Percentiles rank a stretch among this genome's conserved stretches.
Evolutionary conservation across 2,113 vertebrate genomes (phyloP).

Genomic region (Paracanthobrama guichenoti): DNA sequence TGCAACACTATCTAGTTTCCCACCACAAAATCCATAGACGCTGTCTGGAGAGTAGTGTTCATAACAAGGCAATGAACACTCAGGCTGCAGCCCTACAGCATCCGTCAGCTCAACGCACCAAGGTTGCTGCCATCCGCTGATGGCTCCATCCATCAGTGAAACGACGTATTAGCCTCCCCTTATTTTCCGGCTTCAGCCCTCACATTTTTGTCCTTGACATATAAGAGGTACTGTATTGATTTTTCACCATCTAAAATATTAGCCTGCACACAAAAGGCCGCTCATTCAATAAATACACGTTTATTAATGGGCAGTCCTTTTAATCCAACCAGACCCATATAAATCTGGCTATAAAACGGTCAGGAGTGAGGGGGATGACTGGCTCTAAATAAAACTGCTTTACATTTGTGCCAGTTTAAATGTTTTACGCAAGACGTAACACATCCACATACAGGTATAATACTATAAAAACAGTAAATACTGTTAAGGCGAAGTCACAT

Average conservation of each 20-base stretch:
- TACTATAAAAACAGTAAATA: conserved; percentile 5
- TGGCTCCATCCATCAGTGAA: conserved; percentile 56
- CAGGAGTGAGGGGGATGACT: neutral
- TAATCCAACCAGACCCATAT: conserved; percentile 25
- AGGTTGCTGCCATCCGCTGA: conserved; percentile 54
- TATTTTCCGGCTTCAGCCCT: conserved; percentile 41
- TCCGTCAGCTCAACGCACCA: conserved; percentile 48
- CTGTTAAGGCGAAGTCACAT: neutral
- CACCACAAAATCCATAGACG: conserved; percentile 39
- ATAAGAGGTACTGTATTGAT: conserved; percentile 49
- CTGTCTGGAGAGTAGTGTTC: conserved; percentile 28
- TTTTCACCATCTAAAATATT: conserved; percentile 56
- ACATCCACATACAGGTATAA: neutral
- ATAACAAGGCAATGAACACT: conserved; percentile 58
- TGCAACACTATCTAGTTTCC: conserved; percentile 37
- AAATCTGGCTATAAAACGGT: neutral
- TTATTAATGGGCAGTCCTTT: conserved; percentile 50
- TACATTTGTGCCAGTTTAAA: conserved; percentile 2
- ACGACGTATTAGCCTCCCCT: conserved; percentile 46
- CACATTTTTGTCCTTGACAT: conserved; percentile 51
- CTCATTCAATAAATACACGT: conserved; percentile 44
- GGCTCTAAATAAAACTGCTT: conserved; percentile 7
- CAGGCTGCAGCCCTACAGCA: conserved; percentile 28
- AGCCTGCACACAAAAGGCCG: conserved; percentile 42
- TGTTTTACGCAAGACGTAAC: neutral